A percentile compares a stretch with the other conserved stretches of the same genome.
Evolutionary conservation across 2,797 vertebrate species (phyloP).

Genomic region (Tolypeutes matacus): DNA sequence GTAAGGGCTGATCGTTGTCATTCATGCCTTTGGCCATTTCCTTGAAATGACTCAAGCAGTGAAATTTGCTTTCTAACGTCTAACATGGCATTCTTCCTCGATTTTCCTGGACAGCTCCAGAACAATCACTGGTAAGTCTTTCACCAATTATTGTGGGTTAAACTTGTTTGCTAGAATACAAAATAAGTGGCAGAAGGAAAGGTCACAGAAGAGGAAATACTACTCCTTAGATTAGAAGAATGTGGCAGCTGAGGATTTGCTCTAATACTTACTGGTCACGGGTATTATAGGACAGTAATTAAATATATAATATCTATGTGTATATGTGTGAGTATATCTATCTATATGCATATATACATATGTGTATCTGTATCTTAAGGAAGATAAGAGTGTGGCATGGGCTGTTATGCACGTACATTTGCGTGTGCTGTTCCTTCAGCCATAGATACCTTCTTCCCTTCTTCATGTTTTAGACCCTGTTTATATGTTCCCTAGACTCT

Average conservation of each 20-base stretch:
- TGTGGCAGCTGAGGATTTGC: not conserved
- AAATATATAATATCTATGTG: not conserved
- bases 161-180: not conserved
- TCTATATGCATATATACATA: not conserved
- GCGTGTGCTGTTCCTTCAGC: not conserved
- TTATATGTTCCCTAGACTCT: not conserved
- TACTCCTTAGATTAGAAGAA: not conserved
- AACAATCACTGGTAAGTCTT: not conserved
- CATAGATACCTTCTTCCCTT: not conserved
- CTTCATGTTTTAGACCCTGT: not conserved
- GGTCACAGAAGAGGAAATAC: not conserved
- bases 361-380: not conserved
- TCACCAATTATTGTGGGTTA: not conserved
- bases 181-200: not conserved
- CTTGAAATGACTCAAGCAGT: not conserved
- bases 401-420: accelerated
- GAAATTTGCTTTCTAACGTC: not conserved
- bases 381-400: not conserved
- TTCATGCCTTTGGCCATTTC: not conserved
- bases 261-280: not conserved
- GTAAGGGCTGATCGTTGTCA: not conserved
- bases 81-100: not conserved
- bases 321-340: not conserved
- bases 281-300: not conserved
- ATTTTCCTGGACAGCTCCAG: not conserved